Conservation (phyloP, 2,113 vertebrate genomes). For the Genyomyrus donnyi region DNA sequence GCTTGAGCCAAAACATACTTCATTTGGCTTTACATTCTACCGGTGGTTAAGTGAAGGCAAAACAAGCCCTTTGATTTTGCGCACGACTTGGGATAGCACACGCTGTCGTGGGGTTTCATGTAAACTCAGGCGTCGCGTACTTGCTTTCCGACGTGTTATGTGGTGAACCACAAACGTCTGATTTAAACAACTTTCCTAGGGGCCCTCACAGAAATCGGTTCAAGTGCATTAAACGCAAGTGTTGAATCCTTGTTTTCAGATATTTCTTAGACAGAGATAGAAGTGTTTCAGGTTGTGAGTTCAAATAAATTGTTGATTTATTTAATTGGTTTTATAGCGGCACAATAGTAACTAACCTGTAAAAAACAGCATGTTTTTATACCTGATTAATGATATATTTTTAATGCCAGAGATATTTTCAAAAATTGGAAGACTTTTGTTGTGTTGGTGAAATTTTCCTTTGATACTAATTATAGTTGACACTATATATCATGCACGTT, state of each 20-base stretch:
- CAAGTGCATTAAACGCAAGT: neutral
- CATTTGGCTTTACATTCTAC: neutral
- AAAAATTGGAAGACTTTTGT: neutral
- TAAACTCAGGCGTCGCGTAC: neutral
- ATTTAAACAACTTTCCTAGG: neutral
- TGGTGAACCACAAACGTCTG: neutral
- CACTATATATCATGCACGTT: neutral
- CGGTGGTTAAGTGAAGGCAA: neutral
- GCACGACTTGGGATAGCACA: neutral
- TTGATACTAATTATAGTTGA: neutral
- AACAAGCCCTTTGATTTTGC: neutral
- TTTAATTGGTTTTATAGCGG: neutral
- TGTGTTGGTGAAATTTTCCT: neutral
- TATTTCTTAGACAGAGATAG: neutral
- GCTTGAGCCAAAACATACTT: neutral
- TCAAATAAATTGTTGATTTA: neutral
- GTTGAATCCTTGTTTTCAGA: neutral
- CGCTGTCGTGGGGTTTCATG: neutral
- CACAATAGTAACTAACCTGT: neutral
- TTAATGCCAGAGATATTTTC: neutral
- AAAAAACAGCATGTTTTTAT: neutral
- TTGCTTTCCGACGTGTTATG: neutral
- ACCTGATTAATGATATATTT: neutral
- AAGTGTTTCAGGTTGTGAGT: neutral
- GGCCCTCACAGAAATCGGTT: neutral